phyloP scores from a whole-genome alignment of 2,113 vertebrate species.

The Gasterosteus nipponicus region DNA sequence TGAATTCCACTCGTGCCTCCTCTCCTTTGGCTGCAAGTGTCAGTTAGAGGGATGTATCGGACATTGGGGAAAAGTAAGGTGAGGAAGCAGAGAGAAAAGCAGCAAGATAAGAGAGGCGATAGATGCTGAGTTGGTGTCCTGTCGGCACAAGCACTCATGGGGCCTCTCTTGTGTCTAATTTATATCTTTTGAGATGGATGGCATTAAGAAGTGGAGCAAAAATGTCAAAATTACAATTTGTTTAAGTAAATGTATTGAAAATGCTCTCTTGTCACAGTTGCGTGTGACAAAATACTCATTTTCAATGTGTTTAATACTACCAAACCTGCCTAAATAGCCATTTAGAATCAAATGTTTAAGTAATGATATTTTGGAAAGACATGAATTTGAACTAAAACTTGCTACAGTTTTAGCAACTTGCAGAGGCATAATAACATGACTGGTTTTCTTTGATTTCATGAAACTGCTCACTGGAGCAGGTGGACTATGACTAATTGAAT shows the following conservation, averaged over 20 bases:
- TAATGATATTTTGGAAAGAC: not conserved
- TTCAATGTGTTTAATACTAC: not conserved
- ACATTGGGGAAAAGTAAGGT: not conserved
- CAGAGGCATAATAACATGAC: not conserved
- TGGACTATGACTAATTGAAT: not conserved
- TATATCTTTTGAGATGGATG: not conserved
- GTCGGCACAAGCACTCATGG: slow-evolving; percentile 5
- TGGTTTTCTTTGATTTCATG: not conserved
- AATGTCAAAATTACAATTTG: not conserved
- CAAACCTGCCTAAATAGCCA: not conserved
- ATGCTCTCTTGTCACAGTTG: not conserved
- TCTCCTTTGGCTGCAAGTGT: slow-evolving; percentile 27
- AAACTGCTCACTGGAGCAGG: not conserved
- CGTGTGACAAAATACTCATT: not conserved
- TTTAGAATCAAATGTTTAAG: not conserved
- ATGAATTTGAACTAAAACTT: not conserved
- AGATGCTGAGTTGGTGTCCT: not conserved
- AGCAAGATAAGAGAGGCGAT: not conserved
- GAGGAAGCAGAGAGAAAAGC: not conserved
- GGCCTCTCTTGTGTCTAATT: not conserved
- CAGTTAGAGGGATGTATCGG: slow-evolving; percentile 4
- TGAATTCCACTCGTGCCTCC: slow-evolving; percentile 24
- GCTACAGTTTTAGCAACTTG: not conserved
- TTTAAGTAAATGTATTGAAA: not conserved
- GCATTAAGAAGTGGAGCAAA: not conserved